Base-by-base conservation (phyloP, 2,113 vertebrate species). In the Casuarius casuarius region DNA sequence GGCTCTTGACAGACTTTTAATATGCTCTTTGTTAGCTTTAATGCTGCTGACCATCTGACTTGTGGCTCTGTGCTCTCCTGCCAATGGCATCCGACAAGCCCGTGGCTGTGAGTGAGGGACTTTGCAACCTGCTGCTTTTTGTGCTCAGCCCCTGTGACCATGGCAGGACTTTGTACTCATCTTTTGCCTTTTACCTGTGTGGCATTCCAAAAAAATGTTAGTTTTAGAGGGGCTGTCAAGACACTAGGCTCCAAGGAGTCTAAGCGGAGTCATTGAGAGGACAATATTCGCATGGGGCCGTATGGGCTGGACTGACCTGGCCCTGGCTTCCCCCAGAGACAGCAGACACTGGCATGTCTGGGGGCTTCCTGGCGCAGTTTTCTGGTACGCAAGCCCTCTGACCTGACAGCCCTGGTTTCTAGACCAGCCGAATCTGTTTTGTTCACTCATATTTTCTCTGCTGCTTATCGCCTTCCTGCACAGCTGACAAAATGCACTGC, bases 401-500 rank as follows among this genome's bases (percentile, higher is more conserved):
- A 66, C 22, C 21, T 22, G 87, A 59, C 78, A 92, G 70, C 35
- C 22, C 68, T 92, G 59, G 81, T 61, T 73, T 80, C 83, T 48
- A 71, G 89, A 94, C 59, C 94, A 77, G 79, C 44, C 83, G 83
- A n/a, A 70, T 87, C 62, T 72, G 29, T 66, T 92, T 38, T 77
- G 75, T 76, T 94, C 83, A 51, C 1, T 3, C 26, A 38, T 87
- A 59, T 93, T 94, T 97, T 77, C 73, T 89, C 79, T 68, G 86
- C 94, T 92, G 94, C 67, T 48, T 85, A 59, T 93, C 78, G 91
- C 89, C 94, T 95, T 97, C 94, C 95, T 84, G 84, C 67, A 40
- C 52, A 77, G 94, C 96, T 96, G 97, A 97, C 94, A 95, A 68
- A 95, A 95, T 21, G 38, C 0, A 0, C 95, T 82, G 94, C 89